phyloP scores from a whole-genome alignment of 2,797 vertebrate species.

The Cossypha heuglini region DNA sequence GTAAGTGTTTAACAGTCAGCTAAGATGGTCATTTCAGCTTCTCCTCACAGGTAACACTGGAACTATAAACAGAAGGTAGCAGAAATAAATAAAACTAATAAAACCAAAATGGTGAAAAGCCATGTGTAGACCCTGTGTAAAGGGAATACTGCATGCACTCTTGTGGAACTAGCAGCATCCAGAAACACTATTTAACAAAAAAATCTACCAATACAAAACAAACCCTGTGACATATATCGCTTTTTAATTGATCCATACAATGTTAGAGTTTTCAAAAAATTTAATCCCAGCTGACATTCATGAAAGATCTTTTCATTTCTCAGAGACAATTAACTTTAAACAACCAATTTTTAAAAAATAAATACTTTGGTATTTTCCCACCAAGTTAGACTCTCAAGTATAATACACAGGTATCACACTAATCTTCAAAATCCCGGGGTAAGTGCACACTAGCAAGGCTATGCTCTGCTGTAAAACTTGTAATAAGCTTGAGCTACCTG shows the following conservation, averaged over 20 bases:
- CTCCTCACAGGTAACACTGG: neutral
- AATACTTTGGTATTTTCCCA: neutral
- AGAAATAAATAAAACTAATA: conserved; percentile 42
- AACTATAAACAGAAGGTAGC: conserved; percentile 34
- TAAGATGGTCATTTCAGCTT: neutral
- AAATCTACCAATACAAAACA: neutral
- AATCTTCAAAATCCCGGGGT: neutral
- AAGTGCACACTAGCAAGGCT: neutral
- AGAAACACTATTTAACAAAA: neutral
- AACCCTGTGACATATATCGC: neutral
- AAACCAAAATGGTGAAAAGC: neutral
- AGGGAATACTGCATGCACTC: neutral
- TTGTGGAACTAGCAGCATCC: neutral
- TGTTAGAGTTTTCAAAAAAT: neutral
- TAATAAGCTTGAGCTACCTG: neutral
- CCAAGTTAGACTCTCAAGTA: neutral
- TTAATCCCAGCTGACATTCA: neutral
- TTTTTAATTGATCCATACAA: neutral
- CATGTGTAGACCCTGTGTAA: neutral
- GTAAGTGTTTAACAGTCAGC: neutral
- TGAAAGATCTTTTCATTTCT: neutral
- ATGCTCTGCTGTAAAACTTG: neutral
- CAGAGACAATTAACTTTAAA: neutral
- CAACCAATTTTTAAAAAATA: neutral
- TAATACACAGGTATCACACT: neutral